These are phyloP conservation scores for Entelurus aequoreus DNA, from an alignment of 2,113 vertebrate species.

Conservation along the genomic window DNA sequence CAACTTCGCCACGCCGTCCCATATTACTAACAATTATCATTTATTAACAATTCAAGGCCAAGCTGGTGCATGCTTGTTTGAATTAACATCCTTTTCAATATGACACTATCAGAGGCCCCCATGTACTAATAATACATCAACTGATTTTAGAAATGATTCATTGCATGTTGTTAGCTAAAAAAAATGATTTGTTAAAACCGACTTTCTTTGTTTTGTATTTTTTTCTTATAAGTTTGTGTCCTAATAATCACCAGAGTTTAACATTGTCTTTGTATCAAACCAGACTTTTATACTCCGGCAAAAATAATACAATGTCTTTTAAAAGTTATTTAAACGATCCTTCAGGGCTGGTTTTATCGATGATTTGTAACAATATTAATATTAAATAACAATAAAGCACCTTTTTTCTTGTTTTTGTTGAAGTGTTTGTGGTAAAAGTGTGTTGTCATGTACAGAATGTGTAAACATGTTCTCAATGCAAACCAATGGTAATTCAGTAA, in stretches of 20 bases:
- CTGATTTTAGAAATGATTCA: constrained; percentile 21
- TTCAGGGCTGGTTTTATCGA: constrained; percentile 61
- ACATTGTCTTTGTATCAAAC: constrained; percentile 58
- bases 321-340: constrained; percentile 43
- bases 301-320: constrained; percentile 48
- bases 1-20: no score
- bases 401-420: constrained; percentile 35
- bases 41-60: constrained; percentile 24
- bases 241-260: constrained; percentile 44
- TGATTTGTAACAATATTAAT: constrained; percentile 56
- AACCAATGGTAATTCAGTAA: no score
- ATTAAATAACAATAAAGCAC: constrained; percentile 46
- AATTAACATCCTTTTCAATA: constrained; percentile 33
- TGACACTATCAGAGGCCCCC: constrained; percentile 25
- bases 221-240: constrained; percentile 27
- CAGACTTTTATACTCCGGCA: constrained; percentile 56
- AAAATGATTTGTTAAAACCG: neutral
- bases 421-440: constrained; percentile 17
- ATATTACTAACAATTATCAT: constrained; percentile 31
- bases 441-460: neutral
- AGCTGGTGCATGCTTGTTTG: constrained; percentile 57
- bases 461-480: no score
- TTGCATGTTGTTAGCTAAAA: constrained; percentile 39
- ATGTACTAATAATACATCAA: constrained; percentile 30
- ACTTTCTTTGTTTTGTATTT: constrained; percentile 27